A percentile compares a stretch with the other conserved stretches of the same genome.
These are phyloP conservation scores for Oncorhynchus tshawytscha DNA, from an alignment of 2,113 vertebrate genomes.

Conservation along the genomic window DNA sequence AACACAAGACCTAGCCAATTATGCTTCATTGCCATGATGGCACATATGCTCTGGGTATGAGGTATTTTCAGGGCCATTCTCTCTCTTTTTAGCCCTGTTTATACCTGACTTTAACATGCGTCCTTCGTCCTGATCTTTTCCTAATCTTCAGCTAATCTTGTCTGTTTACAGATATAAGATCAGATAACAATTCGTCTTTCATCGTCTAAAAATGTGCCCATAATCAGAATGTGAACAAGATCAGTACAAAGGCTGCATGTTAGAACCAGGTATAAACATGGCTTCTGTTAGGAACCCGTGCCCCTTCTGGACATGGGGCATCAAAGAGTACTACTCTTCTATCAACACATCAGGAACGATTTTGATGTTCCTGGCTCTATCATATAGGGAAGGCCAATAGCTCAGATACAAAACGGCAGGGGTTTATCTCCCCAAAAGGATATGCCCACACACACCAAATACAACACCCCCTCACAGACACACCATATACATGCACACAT, in stretches of 20 bases:
- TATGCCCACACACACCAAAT: neutral
- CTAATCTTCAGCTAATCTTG: no score
- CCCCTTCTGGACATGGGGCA: conserved; percentile 28
- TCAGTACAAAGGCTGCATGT: no score
- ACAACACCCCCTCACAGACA: no score
- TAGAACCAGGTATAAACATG: no score
- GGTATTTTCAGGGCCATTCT: conserved; percentile 18
- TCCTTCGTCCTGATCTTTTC: no score
- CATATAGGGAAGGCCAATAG: neutral
- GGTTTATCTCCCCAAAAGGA: neutral
- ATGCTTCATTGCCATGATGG: conserved; percentile 28
- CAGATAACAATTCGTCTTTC: no score
- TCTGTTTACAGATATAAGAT: no score
- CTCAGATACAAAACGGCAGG: neutral
- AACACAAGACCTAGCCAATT: conserved; percentile 31
- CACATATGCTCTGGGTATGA: conserved; percentile 26
- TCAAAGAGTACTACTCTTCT: conserved; percentile 32
- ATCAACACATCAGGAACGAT: conserved; percentile 17
- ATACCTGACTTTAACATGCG: no score
- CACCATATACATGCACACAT: neutral
- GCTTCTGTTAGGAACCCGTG: conserved; percentile 19
- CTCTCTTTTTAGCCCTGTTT: neutral
- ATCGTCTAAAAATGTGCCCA: no score
- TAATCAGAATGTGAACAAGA: no score
- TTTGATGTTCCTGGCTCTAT: neutral